A percentile compares a stretch with the other conserved stretches of the same genome.
Conservation (phyloP, 2,888 invertebrate species). For the Catocala fraxini region DNA sequence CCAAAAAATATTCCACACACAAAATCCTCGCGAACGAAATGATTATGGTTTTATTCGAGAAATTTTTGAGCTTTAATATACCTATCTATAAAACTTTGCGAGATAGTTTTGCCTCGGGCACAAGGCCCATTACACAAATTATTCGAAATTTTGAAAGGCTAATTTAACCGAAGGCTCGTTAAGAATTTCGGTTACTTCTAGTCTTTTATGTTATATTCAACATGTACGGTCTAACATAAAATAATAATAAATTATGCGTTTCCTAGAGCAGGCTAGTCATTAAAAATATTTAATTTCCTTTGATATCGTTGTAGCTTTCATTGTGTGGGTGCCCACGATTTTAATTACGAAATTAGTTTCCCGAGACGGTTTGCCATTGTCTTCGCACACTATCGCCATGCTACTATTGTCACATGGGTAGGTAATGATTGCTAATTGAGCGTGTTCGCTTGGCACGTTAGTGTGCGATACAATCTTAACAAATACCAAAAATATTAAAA, state of each 20-base stretch:
- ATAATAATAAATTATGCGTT: too few relatives aligned
- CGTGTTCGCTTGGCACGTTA: not conserved
- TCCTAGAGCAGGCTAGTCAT: too few relatives aligned
- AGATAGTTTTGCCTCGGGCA: conserved; percentile 28
- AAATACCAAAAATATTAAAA: too few relatives aligned
- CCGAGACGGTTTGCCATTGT: not conserved
- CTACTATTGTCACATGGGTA: conserved; percentile 1
- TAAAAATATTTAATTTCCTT: too few relatives aligned
- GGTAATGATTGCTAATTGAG: conserved; percentile 2
- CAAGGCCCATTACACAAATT: conserved; percentile 30
- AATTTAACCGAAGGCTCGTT: conserved; percentile 19
- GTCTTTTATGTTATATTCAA: too few relatives aligned
- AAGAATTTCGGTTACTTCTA: conserved; percentile 3
- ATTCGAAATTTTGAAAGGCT: conserved; percentile 21
- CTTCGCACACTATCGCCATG: not conserved
- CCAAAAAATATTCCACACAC: not conserved
- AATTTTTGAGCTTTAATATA: not conserved
- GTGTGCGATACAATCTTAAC: not conserved
- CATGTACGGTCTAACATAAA: too few relatives aligned
- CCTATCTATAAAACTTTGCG: conserved; percentile 11
- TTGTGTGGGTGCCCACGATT: not conserved
- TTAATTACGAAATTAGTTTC: conserved; percentile 1
- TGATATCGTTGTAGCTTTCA: not conserved
- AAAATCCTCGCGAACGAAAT: too few relatives aligned
- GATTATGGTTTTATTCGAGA: too few relatives aligned